phyloP scores from a whole-genome alignment of 2,888 invertebrate genomes.

The Cheiracanthium punctorium region DNA sequence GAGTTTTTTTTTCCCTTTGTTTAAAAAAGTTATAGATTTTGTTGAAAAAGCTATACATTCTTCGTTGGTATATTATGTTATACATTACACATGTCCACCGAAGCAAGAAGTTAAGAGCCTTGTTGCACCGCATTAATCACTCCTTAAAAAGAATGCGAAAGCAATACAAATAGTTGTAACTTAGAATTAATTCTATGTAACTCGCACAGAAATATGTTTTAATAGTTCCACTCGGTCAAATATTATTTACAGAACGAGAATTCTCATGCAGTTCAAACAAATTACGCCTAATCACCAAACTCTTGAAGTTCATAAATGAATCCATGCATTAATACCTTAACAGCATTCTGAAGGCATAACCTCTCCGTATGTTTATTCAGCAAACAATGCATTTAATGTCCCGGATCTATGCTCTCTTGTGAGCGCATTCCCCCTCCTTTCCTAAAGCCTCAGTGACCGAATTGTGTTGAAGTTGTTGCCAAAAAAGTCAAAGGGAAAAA shows the following conservation, averaged over 20 bases:
- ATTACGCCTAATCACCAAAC: neutral
- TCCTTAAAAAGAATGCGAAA: no score
- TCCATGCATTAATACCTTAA: neutral
- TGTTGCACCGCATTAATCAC: no score
- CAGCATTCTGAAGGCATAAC: neutral
- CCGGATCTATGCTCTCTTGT: neutral
- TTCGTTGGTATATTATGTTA: no score
- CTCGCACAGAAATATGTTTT: neutral
- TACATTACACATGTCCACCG: no score
- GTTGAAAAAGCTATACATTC: no score
- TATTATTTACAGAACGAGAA: neutral
- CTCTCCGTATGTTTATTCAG: neutral
- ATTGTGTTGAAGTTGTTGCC: neutral
- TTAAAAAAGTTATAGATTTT: no score
- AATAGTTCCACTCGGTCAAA: neutral
- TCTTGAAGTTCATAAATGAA: neutral
- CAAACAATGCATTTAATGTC: neutral
- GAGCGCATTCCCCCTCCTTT: neutral
- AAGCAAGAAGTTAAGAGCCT: no score
- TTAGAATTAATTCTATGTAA: no score
- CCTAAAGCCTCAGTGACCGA: conserved; percentile 11
- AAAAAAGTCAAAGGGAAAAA: no score
- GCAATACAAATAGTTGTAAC: no score
- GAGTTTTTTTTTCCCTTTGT: no score
- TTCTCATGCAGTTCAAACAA: neutral